A percentile compares a stretch with the other conserved stretches of the same genome.
Evolutionary conservation across 2,797 vertebrate species (phyloP).

Genomic region (Tympanoctomys barrerae): DNA sequence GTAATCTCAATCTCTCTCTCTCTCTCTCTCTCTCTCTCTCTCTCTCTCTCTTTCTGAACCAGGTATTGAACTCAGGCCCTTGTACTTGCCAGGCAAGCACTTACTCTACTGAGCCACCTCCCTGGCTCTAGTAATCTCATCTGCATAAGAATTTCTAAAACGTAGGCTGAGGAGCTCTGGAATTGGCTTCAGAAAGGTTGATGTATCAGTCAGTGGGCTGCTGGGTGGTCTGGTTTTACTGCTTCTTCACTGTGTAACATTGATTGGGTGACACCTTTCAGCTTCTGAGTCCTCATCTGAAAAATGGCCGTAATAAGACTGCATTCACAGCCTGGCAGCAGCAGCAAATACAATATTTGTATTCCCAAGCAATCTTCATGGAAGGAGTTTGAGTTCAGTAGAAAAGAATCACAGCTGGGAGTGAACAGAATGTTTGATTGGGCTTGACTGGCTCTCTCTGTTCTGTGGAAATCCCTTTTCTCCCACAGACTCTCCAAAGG

Average conservation of each 20-base stretch:
- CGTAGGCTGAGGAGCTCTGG: not conserved
- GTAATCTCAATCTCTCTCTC: no score
- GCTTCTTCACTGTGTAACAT: conserved; percentile 34
- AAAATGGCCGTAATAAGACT: conserved; percentile 39
- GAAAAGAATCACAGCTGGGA: not conserved
- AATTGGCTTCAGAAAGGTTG: not conserved
- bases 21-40: no score
- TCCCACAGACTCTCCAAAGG: no score
- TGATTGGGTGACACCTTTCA: not conserved
- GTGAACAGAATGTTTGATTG: not conserved
- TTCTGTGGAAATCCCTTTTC: no score
- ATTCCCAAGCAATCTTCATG: not conserved
- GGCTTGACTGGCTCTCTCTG: not conserved
- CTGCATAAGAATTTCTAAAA: not conserved
- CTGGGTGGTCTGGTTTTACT: conserved; percentile 68
- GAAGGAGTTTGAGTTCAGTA: not conserved
- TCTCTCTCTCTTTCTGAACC: no score
- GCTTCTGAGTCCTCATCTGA: conserved; percentile 41
- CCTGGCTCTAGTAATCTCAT: not conserved
- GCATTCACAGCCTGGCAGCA: not conserved
- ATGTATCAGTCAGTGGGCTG: not conserved
- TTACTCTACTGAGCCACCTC: no score
- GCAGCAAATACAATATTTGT: not conserved
- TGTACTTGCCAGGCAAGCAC: no score
- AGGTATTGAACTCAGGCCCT: no score